phyloP scores from a whole-genome alignment of 2,113 vertebrate genomes.

The Vicugna pacos region DNA sequence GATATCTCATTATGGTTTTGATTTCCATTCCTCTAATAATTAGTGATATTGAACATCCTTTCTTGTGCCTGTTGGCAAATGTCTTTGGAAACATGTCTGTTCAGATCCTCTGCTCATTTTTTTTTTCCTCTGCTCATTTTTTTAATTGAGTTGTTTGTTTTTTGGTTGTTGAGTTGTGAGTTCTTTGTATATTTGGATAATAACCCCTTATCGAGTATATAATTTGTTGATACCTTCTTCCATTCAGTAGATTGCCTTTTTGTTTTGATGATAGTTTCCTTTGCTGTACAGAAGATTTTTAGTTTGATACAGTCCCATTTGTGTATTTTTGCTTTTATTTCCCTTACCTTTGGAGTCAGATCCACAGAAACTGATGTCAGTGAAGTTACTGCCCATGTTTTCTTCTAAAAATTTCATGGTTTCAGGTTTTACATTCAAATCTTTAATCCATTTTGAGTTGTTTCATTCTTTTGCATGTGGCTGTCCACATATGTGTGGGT shows the following conservation, averaged over 20 bases:
- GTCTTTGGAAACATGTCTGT: not conserved
- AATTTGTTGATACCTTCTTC: not conserved
- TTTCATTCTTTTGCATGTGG: not conserved
- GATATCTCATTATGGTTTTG: not conserved
- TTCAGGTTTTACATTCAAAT: not conserved
- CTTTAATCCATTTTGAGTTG: not conserved
- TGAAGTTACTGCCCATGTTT: not conserved
- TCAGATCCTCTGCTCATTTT: not conserved
- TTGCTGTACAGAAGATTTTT: not conserved
- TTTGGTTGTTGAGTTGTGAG: not conserved
- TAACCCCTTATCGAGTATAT: not conserved
- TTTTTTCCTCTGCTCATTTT: not conserved
- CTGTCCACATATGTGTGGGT: not conserved
- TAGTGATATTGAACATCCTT: not conserved
- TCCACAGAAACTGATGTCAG: not conserved
- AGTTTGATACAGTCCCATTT: not conserved
- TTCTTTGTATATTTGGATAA: not conserved
- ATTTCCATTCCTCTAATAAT: not conserved
- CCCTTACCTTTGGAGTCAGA: not conserved
- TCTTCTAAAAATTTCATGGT: not conserved
- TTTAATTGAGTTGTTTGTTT: not conserved
- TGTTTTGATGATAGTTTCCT: not conserved
- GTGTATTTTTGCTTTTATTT: not conserved
- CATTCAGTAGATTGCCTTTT: not conserved
- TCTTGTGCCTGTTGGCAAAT: not conserved